These are phyloP conservation scores for Pandion haliaetus DNA, from an alignment of 2,113 vertebrate genomes.

Conservation along the genomic window DNA sequence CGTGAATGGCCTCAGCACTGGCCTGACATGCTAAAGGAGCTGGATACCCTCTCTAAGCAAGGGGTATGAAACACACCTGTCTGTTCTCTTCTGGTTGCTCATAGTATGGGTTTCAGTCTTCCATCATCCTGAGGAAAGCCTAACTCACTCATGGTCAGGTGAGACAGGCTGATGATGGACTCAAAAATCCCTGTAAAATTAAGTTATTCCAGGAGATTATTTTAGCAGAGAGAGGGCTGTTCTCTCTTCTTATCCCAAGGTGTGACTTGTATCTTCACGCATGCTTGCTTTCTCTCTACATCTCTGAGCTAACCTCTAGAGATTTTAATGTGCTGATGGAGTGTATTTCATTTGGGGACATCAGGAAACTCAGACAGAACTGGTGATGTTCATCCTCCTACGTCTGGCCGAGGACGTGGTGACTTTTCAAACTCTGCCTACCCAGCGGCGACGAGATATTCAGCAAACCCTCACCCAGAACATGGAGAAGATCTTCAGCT, in stretches of 20 bases:
- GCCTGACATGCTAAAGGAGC: constrained; percentile 94
- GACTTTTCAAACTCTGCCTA: constrained; percentile 93
- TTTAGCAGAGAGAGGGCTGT: neutral
- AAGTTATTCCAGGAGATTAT: neutral
- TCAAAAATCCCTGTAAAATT: neutral
- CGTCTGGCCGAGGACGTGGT: constrained; percentile 95
- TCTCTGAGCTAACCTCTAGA: neutral
- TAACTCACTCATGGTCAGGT: neutral
- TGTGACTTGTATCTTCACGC: neutral
- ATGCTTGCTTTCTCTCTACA: neutral
- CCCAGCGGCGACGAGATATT: constrained; percentile 93
- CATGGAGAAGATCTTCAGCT: constrained; percentile 93
- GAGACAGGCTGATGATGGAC: neutral
- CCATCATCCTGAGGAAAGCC: neutral
- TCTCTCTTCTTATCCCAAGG: neutral
- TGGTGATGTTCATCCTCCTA: constrained; percentile 96
- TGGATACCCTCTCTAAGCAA: constrained; percentile 87
- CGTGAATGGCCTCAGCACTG: constrained; percentile 98
- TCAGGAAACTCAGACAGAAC: constrained; percentile 93
- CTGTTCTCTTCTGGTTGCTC: neutral
- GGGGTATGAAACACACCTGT: constrained; percentile 78
- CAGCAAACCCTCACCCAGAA: constrained; percentile 95
- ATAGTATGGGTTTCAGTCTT: neutral
- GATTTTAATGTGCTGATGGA: neutral
- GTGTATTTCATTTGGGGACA: constrained; percentile 25